Base-by-base conservation (phyloP, 2,113 vertebrate genomes). In the Nibea albiflora region DNA sequence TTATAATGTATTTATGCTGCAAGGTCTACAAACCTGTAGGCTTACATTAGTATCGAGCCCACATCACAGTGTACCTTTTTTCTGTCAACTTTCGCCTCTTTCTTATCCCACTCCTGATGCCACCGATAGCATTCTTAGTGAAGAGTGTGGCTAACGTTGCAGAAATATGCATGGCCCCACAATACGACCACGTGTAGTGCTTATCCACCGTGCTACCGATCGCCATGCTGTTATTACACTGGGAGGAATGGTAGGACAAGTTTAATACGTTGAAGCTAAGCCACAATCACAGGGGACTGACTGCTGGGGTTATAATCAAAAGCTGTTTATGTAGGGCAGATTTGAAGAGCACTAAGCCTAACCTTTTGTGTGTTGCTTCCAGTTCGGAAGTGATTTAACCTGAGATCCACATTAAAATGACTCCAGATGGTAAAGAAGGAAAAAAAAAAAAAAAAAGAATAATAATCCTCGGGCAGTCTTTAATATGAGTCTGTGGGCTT, bases 241-340 rank as follows among this genome's bases (percentile, higher is more conserved):
- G 78, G 88, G 74, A 79, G 68, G 78, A 92, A 87, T 86, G 79
- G 83, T 85, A 76, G 79, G 87, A 87, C 87, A 91, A 83, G 88
- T 93, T 91, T 90, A 93, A 93, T 93, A 90, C 90, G 90, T 90
- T 87, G 72, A 89, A 89, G 87, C 89, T 91, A 92, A 94, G 91
- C 93, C 91, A 92, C 93, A 93, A 89, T 94, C 92, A 94, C 90
- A 90, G 86, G 85, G 84, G 91, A 91, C 89, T 86, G 85, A 79
- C 84, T 85, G 81, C 89, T 80, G 76, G 87, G 84, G 87, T 94
- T 86, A 91, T 90, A 94, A 93, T 93, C 87, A 92, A 94, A 94
- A 93, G 92, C 92, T 92, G 91, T 92, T 90, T 92, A 89, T 94
- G 85, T 93, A 89, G 86, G 90, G 87, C 90, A 93, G 87, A 94